Evolutionary conservation across 2,888 invertebrate genomes (phyloP).

Genomic region (Cryptophagus acutangulus): DNA sequence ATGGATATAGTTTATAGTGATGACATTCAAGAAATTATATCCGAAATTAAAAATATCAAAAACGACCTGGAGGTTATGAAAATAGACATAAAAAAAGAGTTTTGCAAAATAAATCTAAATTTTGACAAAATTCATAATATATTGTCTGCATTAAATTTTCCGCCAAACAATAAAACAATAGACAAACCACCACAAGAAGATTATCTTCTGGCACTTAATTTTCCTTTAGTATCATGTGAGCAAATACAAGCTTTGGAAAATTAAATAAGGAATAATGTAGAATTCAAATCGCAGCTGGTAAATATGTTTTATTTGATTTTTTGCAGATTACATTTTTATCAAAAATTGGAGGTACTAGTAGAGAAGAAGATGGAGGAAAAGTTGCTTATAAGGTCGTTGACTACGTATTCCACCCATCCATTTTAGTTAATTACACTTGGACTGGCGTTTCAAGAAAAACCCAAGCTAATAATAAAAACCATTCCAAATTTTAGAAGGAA

Average conservation of each 20-base stretch:
- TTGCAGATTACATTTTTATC: slow-evolving; percentile 22
- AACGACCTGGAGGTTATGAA: slow-evolving; percentile 6
- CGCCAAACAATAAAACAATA: neutral
- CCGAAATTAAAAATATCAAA: slow-evolving; percentile 6
- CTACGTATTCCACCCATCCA: slow-evolving; percentile 16
- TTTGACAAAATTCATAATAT: slow-evolving; percentile 5
- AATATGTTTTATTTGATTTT: neutral
- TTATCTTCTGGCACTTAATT: neutral
- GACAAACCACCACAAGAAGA: slow-evolving; percentile 1
- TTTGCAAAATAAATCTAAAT: slow-evolving; percentile 5
- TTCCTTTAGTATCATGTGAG: slow-evolving; percentile 1
- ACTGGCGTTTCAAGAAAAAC: slow-evolving; percentile 22
- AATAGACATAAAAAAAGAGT: slow-evolving; percentile 1
- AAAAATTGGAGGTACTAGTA: slow-evolving; percentile 20
- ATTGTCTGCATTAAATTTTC: slow-evolving; percentile 5
- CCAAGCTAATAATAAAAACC: slow-evolving; percentile 8
- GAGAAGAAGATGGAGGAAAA: slow-evolving; percentile 24
- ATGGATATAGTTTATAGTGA: no score
- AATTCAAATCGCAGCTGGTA: slow-evolving; percentile 4
- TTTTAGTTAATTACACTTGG: slow-evolving; percentile 24
- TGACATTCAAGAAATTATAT: slow-evolving; percentile 6
- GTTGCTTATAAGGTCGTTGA: slow-evolving; percentile 23
- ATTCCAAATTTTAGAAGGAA: slow-evolving; percentile 16
- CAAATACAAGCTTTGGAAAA: slow-evolving; percentile 2
- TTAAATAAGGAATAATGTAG: neutral